Percentiles rank a stretch among this genome's conserved stretches.
Evolutionary conservation across 1,140 invertebrate genomes (phyloP).

Genomic region (Gryllus bimaculatus): DNA sequence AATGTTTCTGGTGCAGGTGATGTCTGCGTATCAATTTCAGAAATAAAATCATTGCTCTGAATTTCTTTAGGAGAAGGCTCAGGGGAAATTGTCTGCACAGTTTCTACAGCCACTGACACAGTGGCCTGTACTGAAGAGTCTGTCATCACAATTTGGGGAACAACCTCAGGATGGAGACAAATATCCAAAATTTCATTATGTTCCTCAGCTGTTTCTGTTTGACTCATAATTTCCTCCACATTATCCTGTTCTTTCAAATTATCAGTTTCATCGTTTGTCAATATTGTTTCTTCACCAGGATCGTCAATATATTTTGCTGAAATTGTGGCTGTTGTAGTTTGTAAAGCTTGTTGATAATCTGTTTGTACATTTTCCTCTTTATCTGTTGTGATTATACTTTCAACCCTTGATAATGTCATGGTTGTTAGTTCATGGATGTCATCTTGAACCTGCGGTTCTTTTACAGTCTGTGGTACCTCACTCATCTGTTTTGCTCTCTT

Average conservation of each 20-base stretch:
- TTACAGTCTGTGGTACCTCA: slow-evolving; percentile 23
- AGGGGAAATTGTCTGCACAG: slow-evolving; percentile 11
- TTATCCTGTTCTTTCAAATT: neutral
- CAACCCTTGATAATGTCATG: too few species aligned
- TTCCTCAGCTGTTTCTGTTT: slow-evolving; percentile 23
- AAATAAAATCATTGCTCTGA: too few species aligned
- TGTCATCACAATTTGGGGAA: neutral
- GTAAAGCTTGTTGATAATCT: neutral
- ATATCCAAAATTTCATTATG: too few species aligned
- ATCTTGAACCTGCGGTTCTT: neutral
- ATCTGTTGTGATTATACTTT: neutral
- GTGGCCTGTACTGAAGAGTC: slow-evolving; percentile 22
- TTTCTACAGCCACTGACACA: neutral
- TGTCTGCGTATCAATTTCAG: neutral
- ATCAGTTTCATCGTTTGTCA: too few species aligned
- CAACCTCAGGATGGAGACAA: too few species aligned
- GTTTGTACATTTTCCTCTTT: neutral
- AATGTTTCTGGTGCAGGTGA: slow-evolving; percentile 6
- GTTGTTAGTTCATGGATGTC: too few species aligned
- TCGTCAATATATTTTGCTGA: too few species aligned
- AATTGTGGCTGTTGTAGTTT: too few species aligned
- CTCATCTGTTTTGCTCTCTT: slow-evolving; percentile 41
- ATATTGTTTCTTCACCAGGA: too few species aligned
- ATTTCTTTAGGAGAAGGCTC: slow-evolving; percentile 2
- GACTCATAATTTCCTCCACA: slow-evolving; percentile 13